A percentile compares a stretch with the other conserved stretches of the same genome.
These are phyloP conservation scores for Sapajus apella DNA, from an alignment of 2,113 vertebrate genomes.

Conservation along the genomic window DNA sequence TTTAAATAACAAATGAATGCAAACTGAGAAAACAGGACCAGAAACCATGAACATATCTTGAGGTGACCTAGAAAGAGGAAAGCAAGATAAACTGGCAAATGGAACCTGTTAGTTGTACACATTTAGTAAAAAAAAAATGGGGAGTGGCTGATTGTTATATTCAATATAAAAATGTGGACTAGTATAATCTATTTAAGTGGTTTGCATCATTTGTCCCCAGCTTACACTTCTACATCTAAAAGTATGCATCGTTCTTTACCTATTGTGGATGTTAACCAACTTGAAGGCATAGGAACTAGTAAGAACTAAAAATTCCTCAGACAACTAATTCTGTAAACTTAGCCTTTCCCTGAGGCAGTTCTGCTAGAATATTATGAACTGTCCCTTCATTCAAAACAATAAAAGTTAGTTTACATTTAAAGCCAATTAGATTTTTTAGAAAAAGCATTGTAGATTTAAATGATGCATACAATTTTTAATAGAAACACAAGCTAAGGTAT, in stretches of 20 bases:
- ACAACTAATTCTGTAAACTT: neutral
- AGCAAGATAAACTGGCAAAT: neutral
- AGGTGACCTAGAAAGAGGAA: neutral
- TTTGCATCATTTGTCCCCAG: neutral
- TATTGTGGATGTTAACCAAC: neutral
- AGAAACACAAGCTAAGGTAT: neutral
- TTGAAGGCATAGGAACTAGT: neutral
- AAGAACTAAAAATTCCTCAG: neutral
- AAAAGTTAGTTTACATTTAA: conserved; percentile 17
- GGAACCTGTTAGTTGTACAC: neutral
- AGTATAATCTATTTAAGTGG: neutral
- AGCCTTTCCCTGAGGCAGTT: neutral
- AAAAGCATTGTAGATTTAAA: neutral
- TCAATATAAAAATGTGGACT: neutral
- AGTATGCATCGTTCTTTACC: neutral
- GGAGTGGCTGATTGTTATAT: neutral
- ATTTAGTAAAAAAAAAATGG: neutral
- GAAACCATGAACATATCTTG: neutral
- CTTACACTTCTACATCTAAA: neutral
- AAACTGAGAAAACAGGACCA: conserved; percentile 28
- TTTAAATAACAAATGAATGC: conserved; percentile 44
- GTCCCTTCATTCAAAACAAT: neutral
- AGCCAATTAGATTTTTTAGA: neutral
- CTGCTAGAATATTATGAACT: neutral
- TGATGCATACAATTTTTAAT: neutral